phyloP scores from a whole-genome alignment of 2,797 vertebrate species.

The Mionectes olivaceus region DNA sequence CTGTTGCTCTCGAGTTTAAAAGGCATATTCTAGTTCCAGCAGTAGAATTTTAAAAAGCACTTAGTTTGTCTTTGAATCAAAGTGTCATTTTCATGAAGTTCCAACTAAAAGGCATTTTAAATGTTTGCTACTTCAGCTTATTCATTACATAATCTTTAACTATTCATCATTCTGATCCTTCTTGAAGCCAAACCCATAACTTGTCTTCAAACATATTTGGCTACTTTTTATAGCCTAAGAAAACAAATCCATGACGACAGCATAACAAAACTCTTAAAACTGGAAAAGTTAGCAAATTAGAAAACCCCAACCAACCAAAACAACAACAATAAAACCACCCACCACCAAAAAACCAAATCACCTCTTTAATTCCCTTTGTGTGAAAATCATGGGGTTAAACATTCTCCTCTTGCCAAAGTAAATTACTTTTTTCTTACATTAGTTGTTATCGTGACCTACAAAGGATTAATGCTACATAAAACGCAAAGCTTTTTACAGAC shows the following conservation, averaged over 20 bases:
- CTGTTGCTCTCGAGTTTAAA: not conserved
- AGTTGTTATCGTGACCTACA: not conserved
- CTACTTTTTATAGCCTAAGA: not conserved
- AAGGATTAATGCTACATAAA: not conserved
- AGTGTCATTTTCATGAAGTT: not conserved
- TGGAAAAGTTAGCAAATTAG: not conserved
- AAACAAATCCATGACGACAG: not conserved
- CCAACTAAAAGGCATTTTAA: not conserved
- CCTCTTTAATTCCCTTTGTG: not conserved
- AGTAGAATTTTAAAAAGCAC: not conserved
- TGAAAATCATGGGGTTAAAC: not conserved
- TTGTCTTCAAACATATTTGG: not conserved
- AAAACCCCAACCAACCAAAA: not conserved
- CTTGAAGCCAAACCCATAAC: not conserved
- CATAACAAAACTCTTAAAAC: not conserved
- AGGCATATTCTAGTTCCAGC: not conserved
- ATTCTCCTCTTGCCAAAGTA: not conserved
- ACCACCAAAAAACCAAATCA: not conserved
- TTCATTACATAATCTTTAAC: not conserved
- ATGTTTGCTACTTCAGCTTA: not conserved
- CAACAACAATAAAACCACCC: not conserved
- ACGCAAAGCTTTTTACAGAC: slow-evolving; percentile 10
- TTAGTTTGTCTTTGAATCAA: not conserved
- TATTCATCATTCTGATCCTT: not conserved
- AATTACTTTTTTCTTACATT: not conserved